Evolutionary conservation across 2,888 invertebrate species (phyloP), one percentile per base, ranked within the genome.

Genomic region (Oligia latruncula): DNA sequence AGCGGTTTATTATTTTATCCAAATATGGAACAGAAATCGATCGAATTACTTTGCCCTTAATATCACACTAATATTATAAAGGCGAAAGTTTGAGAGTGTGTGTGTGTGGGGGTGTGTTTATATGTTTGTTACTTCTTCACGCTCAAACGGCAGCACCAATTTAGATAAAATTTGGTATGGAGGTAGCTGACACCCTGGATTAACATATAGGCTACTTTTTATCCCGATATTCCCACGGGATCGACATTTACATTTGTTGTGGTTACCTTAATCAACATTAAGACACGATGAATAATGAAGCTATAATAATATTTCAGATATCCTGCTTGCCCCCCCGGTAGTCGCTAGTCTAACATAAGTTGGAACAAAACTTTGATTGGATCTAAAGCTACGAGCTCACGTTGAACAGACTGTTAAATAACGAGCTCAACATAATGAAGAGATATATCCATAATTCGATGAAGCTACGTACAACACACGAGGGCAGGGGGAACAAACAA

Each of bases 401-500:
- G 55, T 40, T 62, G 13, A 58, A 58, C 52, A 29, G 11, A 17
- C 23, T 65, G 17, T 8, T 49, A 40, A 40, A 58, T 49, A 62
- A 62, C 73, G 55, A 76, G 43, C 68, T 35, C 15, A 66, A 71
- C 29, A 46, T 85, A 77, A 85, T 87, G 72, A 81, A 85, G 78
- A 78, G 49, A 68, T 66, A 81, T 71, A 60, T 78, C 71, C 73
- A 81, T 77, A 80, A 85, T 81, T 83, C 72, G 83, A 78, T 88
- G 78, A 73, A 78, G 82, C 79, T 70, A 65, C 68, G 67, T 77
- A 76, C 70, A 71, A 58, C 52, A 52, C 43, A 60, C 35, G 80
- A 46, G 68, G 71, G 35, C 40, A 58, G 60, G 66, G 64, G 78
- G 62, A 66, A 74, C 71, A 88, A 89, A 89, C 87, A 89, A 84